These are phyloP conservation scores for Athrips mouffetella DNA, from an alignment of 2,888 invertebrate genomes.

Conservation along the genomic window DNA sequence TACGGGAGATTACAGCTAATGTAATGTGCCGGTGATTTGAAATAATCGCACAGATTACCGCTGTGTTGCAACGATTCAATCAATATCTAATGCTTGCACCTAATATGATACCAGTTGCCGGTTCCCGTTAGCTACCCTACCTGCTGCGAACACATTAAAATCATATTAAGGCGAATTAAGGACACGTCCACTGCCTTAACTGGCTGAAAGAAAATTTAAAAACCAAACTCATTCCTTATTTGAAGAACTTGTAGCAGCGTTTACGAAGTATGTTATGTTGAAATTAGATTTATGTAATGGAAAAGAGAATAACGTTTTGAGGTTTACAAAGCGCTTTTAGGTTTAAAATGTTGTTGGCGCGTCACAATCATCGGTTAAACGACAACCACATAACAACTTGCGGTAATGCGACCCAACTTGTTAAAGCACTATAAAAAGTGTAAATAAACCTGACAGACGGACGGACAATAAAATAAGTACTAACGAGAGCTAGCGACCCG, in stretches of 20 bases:
- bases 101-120: slow-evolving; percentile 5
- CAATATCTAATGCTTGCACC: slow-evolving; percentile 44
- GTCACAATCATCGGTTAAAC: slow-evolving; percentile 11
- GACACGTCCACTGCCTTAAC: not conserved
- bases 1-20: slow-evolving; percentile 71
- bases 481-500: slow-evolving; percentile 50
- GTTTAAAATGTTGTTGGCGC: slow-evolving; percentile 3
- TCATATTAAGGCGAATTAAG: slow-evolving; percentile 11
- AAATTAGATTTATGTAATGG: not conserved
- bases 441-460: slow-evolving; percentile 36
- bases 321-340: slow-evolving; percentile 1
- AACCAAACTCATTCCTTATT: not conserved
- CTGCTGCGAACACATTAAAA: slow-evolving; percentile 8
- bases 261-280: not conserved
- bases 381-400: slow-evolving; percentile 26
- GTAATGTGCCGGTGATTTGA: slow-evolving; percentile 73
- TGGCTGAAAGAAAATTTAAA: slow-evolving; percentile 1
- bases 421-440: slow-evolving; percentile 38
- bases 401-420: slow-evolving; percentile 35
- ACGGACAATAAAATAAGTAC: slow-evolving; percentile 51
- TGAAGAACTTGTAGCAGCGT: not conserved
- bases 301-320: slow-evolving; percentile 1
- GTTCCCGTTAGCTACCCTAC: slow-evolving; percentile 4
- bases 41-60: slow-evolving; percentile 73
- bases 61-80: slow-evolving; percentile 56